Evolutionary conservation across 2,797 vertebrate genomes (phyloP).

Genomic region (Potorous gilbertii): DNA sequence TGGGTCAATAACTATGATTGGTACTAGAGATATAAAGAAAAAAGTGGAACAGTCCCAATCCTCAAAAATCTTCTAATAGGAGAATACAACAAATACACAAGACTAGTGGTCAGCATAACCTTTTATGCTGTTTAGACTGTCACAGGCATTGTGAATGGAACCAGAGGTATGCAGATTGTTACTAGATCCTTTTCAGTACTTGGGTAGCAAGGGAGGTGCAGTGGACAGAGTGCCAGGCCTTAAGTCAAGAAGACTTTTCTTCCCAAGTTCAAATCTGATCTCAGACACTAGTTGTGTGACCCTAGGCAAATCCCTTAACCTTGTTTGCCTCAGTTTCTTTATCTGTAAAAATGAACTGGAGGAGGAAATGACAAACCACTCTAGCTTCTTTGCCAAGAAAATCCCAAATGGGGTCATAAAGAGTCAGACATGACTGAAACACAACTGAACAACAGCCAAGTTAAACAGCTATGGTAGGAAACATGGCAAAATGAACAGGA

Average conservation of each 20-base stretch:
- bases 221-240: neutral
- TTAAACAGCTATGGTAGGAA: neutral
- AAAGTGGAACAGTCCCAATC: neutral
- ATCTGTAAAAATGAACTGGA: neutral
- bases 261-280: neutral
- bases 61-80: neutral
- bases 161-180: neutral
- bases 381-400: neutral
- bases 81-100: neutral
- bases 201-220: neutral
- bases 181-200: neutral
- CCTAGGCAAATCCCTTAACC: neutral
- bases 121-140: neutral
- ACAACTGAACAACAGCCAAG: neutral
- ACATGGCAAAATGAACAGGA: neutral
- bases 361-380: neutral
- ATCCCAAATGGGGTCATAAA: neutral
- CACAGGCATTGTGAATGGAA: neutral
- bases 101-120: neutral
- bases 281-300: neutral
- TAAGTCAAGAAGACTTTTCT: neutral
- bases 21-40: neutral
- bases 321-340: neutral
- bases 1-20: neutral
- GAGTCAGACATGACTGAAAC: neutral